phyloP scores from a whole-genome alignment of 2,797 vertebrate species.

The Hydrocynus forskahlii region DNA sequence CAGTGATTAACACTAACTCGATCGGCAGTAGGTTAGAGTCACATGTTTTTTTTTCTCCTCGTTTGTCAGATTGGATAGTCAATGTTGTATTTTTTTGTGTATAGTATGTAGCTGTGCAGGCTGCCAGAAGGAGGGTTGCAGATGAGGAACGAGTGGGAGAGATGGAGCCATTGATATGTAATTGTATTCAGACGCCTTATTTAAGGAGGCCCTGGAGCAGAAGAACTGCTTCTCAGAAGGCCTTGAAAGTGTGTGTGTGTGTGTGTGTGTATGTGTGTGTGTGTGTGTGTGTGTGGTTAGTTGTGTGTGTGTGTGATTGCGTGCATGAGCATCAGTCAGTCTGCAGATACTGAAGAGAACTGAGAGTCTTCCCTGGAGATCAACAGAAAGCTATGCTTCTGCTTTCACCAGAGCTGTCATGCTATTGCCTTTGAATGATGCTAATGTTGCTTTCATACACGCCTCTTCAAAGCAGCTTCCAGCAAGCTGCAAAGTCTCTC shows the following conservation, averaged over 20 bases:
- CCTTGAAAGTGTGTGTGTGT: not conserved
- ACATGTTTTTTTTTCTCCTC: not conserved
- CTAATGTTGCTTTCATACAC: not conserved
- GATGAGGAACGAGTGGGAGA: not conserved
- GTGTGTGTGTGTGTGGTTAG: not conserved
- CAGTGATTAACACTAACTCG: not conserved
- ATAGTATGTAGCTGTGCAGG: not conserved
- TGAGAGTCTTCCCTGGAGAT: constrained; percentile 6
- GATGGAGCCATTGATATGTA: not conserved
- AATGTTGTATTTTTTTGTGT: too few relatives aligned
- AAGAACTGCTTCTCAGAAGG: not conserved
- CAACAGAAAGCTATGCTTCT: not conserved
- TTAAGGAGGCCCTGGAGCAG: constrained; percentile 13
- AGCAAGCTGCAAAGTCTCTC: not conserved
- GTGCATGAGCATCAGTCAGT: not conserved
- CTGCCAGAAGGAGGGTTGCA: not conserved
- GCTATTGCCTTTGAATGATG: not conserved
- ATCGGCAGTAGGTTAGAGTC: not conserved
- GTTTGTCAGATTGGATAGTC: not conserved
- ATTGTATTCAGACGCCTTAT: constrained; percentile 22
- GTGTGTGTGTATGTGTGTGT: not conserved
- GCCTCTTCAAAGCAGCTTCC: not conserved
- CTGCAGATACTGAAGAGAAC: constrained; percentile 15
- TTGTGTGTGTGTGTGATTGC: not conserved
- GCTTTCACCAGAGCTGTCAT: constrained; percentile 19